Conservation (phyloP, 2,113 vertebrate genomes). For the Phodopus roborovskii region DNA sequence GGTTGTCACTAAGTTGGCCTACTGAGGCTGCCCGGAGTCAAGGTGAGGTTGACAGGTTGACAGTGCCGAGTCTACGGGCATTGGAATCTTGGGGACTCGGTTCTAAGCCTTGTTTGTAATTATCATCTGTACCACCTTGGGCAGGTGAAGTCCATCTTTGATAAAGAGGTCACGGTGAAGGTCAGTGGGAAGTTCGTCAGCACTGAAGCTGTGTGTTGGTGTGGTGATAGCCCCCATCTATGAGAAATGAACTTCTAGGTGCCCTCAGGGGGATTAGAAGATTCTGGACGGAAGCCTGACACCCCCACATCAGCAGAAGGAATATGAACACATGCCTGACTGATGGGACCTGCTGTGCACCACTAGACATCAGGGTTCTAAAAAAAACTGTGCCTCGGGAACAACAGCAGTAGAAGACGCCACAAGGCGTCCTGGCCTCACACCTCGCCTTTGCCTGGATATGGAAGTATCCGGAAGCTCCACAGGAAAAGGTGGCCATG, state of each 20-base stretch:
- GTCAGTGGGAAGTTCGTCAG: not conserved
- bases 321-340: fast-evolving
- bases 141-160: not conserved
- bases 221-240: too few species aligned
- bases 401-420: not conserved
- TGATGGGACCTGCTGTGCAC: not conserved
- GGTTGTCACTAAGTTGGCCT: not conserved
- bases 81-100: not conserved
- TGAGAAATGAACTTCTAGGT: not conserved
- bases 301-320: not conserved
- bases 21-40: fast-evolving
- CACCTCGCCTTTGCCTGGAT: not conserved
- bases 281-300: too few species aligned
- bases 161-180: not conserved
- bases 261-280: not conserved
- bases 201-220: not conserved
- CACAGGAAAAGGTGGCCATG: fast-evolving
- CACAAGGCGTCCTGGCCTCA: not conserved
- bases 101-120: not conserved
- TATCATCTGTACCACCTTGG: not conserved
- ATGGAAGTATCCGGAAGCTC: not conserved
- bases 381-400: not conserved
- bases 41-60: not conserved
- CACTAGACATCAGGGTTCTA: not conserved
- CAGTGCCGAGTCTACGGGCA: not conserved